Base-by-base conservation (phyloP, 2,888 invertebrate genomes). In the Ectemnius continuus region DNA sequence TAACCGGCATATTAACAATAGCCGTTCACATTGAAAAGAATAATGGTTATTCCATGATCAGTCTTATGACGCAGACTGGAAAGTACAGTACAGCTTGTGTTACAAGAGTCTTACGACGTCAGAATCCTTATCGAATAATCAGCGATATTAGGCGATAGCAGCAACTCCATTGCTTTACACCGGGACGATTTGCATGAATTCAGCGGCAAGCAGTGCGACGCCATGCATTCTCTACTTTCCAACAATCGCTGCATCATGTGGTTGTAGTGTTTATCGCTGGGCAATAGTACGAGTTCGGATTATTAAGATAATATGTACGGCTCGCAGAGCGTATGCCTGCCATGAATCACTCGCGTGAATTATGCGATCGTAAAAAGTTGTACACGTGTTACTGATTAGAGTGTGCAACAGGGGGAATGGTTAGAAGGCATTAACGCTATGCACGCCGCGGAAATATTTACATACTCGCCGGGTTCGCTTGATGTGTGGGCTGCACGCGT, bases 311-410 rank as follows among this genome's bases (percentile, higher is more conserved):
- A 52, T 52, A 52, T 36, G 36, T 36, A 36, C 36, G 36, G 36
- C 36, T 36, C 36, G 36, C 16, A 14, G 52, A 14, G 52, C 52
- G 52, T 4, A 52, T 13, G 52, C 52, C 52, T 36, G 16, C 52
- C 16, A 52, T 52, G 52, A 52, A 52, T 52, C 52, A 52, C 14
- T 6, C 16, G 52, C 6, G 52, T 52, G 52, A 52, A 52, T 52
- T 52, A 52, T 52, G 52, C 52, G 52, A 52, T 52, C 52, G 52
- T 52, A 52, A 52, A 52, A 52, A 52, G 52, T 52, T 52, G 52
- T 52, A 52, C 52, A 52, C 52, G 52, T 52, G 52, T 52, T 52
- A 52, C 52, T 52, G 52, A 52, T 52, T 52, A 52, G 52, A 52
- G 52, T 52, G 52, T 52, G 52, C 36, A 11, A 8, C 52, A 16